Percentiles rank a stretch among this genome's conserved stretches.
These are phyloP conservation scores for Machaerirhynchus nigripectus DNA, from an alignment of 2,113 vertebrate species.

Conservation along the genomic window DNA sequence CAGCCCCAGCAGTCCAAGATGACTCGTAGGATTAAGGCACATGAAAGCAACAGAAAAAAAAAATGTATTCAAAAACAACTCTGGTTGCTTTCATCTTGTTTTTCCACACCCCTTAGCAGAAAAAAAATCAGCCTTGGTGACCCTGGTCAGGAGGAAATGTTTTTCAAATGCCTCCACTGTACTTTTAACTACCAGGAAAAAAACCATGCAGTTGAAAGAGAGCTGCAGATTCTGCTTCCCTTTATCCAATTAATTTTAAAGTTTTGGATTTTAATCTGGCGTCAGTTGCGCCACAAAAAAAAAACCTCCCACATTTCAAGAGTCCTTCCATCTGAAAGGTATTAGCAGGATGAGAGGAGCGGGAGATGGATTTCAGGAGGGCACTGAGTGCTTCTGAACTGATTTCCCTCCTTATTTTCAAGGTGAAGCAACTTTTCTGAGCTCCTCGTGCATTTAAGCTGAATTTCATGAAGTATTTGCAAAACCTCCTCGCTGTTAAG, in stretches of 20 bases:
- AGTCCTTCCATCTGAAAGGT: neutral
- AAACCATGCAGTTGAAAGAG: neutral
- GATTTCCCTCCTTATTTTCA: neutral
- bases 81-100: conserved; percentile 31
- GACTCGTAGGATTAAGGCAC: neutral
- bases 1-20: neutral
- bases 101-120: conserved; percentile 19
- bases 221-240: neutral
- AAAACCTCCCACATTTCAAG: neutral
- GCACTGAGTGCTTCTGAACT: neutral
- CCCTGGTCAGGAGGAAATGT: conserved; percentile 14
- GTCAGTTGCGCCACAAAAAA: neutral
- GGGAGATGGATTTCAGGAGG: neutral
- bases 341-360: neutral
- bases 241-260: conserved; percentile 13
- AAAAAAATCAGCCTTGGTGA: neutral
- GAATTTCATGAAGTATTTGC: neutral
- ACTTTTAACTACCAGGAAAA: neutral
- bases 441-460: neutral
- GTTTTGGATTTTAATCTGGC: conserved; percentile 14
- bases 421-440: neutral
- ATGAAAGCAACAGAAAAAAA: conserved; percentile 6
- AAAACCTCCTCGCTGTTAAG: neutral
- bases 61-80: neutral
- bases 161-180: conserved; percentile 5